These are phyloP conservation scores for Eugnorisma glareosa DNA, from an alignment of 2,888 invertebrate genomes.

Conservation along the genomic window DNA sequence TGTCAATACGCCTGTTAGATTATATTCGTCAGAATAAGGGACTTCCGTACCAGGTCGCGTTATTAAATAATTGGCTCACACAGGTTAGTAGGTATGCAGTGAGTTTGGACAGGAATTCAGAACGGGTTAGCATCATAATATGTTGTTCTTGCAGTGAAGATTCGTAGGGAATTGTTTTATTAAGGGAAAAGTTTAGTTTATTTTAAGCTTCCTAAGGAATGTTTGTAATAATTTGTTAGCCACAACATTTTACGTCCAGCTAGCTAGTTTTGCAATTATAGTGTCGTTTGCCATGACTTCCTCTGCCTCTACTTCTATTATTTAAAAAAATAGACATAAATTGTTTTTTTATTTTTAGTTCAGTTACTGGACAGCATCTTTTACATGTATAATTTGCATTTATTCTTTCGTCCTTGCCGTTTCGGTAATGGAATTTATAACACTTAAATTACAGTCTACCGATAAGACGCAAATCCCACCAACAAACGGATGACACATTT, in stretches of 20 bases:
- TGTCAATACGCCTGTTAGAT: slow-evolving; percentile 63
- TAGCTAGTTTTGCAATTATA: background rate
- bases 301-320: background rate
- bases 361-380: background rate
- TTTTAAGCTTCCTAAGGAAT: background rate
- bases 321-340: background rate
- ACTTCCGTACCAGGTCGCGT: slow-evolving; percentile 80
- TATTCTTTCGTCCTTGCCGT: background rate
- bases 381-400: background rate
- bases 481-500: slow-evolving; percentile 17
- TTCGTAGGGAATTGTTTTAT: background rate
- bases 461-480: slow-evolving; percentile 18
- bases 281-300: background rate
- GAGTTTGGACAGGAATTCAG: slow-evolving; percentile 69
- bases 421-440: no score
- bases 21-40: slow-evolving; percentile 80
- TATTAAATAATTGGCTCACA: slow-evolving; percentile 82
- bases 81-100: slow-evolving; percentile 72
- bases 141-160: background rate
- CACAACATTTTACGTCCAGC: background rate
- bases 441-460: background rate
- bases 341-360: background rate
- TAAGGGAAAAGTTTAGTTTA: background rate
- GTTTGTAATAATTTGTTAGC: background rate
- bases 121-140: slow-evolving; percentile 48